phyloP scores from a whole-genome alignment of 1,140 invertebrate species.

The Augochlora pura region DNA sequence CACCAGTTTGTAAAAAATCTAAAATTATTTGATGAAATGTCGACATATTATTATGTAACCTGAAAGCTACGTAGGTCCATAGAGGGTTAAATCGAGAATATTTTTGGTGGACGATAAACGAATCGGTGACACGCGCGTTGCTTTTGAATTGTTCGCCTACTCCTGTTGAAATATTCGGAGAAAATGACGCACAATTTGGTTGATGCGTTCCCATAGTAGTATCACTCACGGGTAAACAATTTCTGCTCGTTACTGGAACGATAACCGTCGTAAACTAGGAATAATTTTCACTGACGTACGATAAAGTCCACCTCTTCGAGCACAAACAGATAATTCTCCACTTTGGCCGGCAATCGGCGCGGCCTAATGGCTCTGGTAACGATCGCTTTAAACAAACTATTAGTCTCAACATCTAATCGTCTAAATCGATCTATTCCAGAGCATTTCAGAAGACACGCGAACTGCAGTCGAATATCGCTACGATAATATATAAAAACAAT shows the following conservation, averaged over 20 bases:
- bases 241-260: constrained; percentile 14
- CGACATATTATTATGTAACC: too few relatives aligned
- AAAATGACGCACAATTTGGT: not conserved
- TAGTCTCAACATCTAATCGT: not conserved
- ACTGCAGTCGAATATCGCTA: too few relatives aligned
- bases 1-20: too few relatives aligned
- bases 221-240: constrained; percentile 2
- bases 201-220: not conserved
- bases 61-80: too few relatives aligned
- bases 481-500: too few relatives aligned
- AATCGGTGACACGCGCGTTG: too few relatives aligned
- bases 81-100: too few relatives aligned
- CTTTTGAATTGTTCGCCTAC: too few relatives aligned
- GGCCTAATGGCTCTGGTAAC: not conserved
- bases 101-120: too few relatives aligned
- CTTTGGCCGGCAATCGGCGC: not conserved
- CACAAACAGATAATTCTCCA: constrained; percentile 1
- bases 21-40: too few relatives aligned
- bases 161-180: not conserved
- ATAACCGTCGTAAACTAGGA: constrained; percentile 4
- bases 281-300: constrained; percentile 21
- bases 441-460: too few relatives aligned
- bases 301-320: not conserved
- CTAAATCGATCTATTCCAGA: not conserved
- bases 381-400: not conserved